phyloP scores from a whole-genome alignment of 2,888 invertebrate species.

The Standfussiana lucernea region DNA sequence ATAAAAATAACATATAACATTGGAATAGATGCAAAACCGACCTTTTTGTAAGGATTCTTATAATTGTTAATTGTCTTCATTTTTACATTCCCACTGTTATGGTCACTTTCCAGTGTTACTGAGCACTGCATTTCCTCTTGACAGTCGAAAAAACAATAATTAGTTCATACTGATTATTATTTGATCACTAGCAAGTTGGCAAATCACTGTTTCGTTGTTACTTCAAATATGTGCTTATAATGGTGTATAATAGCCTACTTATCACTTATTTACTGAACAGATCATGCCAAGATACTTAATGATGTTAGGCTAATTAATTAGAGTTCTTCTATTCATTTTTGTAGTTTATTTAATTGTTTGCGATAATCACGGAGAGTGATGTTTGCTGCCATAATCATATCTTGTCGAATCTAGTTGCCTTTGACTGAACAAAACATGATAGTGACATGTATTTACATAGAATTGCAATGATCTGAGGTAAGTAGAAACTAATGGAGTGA shows the following conservation, averaged over 20 bases:
- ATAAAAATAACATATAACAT: slow-evolving; percentile 72
- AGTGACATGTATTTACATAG: slow-evolving; percentile 56
- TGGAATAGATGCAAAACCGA: slow-evolving; percentile 78
- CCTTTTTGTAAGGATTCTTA: slow-evolving; percentile 88
- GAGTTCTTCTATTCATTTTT: slow-evolving; percentile 8
- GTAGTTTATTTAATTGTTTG: slow-evolving; percentile 31
- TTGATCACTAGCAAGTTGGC: slow-evolving; percentile 52
- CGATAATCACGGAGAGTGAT: slow-evolving; percentile 20
- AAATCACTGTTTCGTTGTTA: slow-evolving; percentile 50
- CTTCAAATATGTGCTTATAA: slow-evolving; percentile 43
- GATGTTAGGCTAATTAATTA: slow-evolving; percentile 42
- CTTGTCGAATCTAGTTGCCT: slow-evolving; percentile 23
- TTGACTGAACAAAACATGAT: slow-evolving; percentile 44
- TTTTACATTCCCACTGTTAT: slow-evolving; percentile 85
- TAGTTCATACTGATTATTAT: slow-evolving; percentile 67
- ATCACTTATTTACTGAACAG: slow-evolving; percentile 50
- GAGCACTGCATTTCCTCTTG: slow-evolving; percentile 90
- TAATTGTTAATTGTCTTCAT: slow-evolving; percentile 87
- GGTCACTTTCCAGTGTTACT: slow-evolving; percentile 85
- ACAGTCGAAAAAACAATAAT: slow-evolving; percentile 81
- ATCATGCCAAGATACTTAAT: slow-evolving; percentile 56
- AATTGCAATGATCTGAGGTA: slow-evolving; percentile 44
- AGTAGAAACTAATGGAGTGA: background rate
- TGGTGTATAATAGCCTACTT: slow-evolving; percentile 47
- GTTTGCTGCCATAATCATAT: slow-evolving; percentile 18